Evolutionary conservation across 1,140 invertebrate genomes (phyloP).

Genomic region (Dinoponera quadriceps): DNA sequence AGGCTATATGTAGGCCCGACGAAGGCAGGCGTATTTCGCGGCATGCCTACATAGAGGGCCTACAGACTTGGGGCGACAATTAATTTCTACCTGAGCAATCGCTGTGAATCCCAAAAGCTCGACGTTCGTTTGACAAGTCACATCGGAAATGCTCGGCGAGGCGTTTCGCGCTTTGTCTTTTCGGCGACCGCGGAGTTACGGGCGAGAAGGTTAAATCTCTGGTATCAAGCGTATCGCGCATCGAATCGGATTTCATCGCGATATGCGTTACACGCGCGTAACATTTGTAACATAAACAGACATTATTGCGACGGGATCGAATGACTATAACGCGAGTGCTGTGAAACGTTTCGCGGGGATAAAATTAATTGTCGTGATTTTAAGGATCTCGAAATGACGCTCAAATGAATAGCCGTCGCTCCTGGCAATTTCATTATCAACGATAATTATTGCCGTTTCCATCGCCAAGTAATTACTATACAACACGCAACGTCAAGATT

Average conservation of each 20-base stretch:
- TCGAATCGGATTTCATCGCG: constrained; percentile 27
- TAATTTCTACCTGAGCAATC: no score
- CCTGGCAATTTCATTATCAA: neutral
- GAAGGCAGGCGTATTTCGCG: no score
- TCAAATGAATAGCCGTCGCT: neutral
- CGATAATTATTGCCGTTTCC: constrained; percentile 1
- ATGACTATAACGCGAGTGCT: neutral
- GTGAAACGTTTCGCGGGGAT: constrained; percentile 22
- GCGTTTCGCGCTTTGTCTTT: constrained; percentile 17
- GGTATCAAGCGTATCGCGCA: constrained; percentile 48
- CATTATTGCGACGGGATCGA: constrained; percentile 15
- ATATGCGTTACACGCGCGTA: constrained; percentile 18
- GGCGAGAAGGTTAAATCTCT: constrained; percentile 51
- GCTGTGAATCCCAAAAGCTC: neutral
- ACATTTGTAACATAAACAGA: constrained; percentile 34
- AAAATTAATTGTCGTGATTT: neutral
- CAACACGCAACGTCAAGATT: neutral
- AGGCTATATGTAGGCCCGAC: no score
- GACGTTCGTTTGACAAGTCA: constrained; percentile 11
- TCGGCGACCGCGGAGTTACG: constrained; percentile 41
- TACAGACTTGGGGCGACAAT: no score
- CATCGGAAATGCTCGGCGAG: neutral
- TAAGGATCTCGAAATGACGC: neutral
- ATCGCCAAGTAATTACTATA: neutral
- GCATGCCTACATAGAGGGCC: no score